Base-by-base conservation (phyloP, 2,797 vertebrate genomes). In the Netta rufina region DNA sequence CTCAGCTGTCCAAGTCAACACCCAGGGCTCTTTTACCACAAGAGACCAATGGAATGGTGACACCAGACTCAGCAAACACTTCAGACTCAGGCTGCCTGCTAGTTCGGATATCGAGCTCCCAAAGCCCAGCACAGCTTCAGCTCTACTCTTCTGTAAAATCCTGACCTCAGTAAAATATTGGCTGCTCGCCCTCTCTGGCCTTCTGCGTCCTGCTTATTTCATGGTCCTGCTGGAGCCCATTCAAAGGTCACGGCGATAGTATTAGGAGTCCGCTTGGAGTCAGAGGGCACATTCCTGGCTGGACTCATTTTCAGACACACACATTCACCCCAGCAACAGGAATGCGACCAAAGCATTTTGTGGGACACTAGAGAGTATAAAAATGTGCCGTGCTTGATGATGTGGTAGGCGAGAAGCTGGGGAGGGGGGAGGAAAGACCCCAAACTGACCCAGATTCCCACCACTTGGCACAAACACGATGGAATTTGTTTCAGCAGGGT, bases 211-310 rank as follows among this genome's bases (percentile, higher is more conserved):
- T 88, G 66, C 33, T 86, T 67, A 70, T 82, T 84, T 43, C 77
- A 30, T 32, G 64, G 85, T 91, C 64, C 83, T 87, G 78, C 49
- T 24, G 54, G 76, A 88, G 18, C 27, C 66, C 51, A 8, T 39
- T 24, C 0, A 3, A 73, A 90, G 88, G 92, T 74, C 87, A 81
- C 0, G 0, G 43, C 16, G 15, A 14, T 27, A 73, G 39, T 27
- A 71, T 64, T 32, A 28, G 22, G 49, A 85, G 19, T 47, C 66
- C 53, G n/a, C 56, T 75, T 21, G 47, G 70, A 94, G 96, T 96
- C 88, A 96, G 76, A 95, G 95, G 92, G 87, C 94, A 95, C 93
- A 96, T 95, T 97, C 96, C 85, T 71, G 43, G 36, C 91, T 82
- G 77, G 79, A 65, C 94, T 95, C 69, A 15, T 84, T 92, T 94